Evolutionary conservation across 1,140 invertebrate species (phyloP).

Genomic region (Drosophila carrolli): DNA sequence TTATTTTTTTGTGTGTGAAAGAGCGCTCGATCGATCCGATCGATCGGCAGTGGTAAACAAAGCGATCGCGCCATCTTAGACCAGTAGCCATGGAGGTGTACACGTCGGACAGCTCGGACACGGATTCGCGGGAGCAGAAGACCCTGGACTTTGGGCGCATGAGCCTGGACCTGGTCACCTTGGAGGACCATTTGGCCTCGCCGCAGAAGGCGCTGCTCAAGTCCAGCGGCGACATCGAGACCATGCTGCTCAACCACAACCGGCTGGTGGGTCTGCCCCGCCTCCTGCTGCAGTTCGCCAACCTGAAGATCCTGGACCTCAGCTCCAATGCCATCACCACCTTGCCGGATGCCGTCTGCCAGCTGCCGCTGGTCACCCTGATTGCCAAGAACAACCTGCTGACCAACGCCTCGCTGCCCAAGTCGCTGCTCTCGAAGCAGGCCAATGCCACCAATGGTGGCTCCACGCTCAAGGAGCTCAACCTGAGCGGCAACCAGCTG

Average conservation of each 20-base stretch:
- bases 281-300: slow-evolving; percentile 87
- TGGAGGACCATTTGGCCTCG: slow-evolving; percentile 85
- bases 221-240: slow-evolving; percentile 86
- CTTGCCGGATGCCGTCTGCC: slow-evolving; percentile 90
- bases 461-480: slow-evolving; percentile 90
- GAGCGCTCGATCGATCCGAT: slow-evolving; percentile 7
- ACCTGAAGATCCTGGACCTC: slow-evolving; percentile 92
- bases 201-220: slow-evolving; percentile 86
- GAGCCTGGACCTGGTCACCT: slow-evolving; percentile 86
- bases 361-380: slow-evolving; percentile 89
- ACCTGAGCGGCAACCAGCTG: slow-evolving; percentile 96
- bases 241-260: slow-evolving; percentile 90
- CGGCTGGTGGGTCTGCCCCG: slow-evolving; percentile 86
- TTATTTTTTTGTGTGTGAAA: slow-evolving; percentile 18
- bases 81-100: slow-evolving; percentile 88
- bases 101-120: slow-evolving; percentile 92
- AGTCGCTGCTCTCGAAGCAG: slow-evolving; percentile 86
- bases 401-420: slow-evolving; percentile 92
- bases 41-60: slow-evolving; percentile 28
- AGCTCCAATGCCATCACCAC: slow-evolving; percentile 93
- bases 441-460: slow-evolving; percentile 2
- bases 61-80: slow-evolving; percentile 19
- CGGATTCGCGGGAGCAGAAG: slow-evolving; percentile 88
- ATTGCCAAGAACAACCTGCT: slow-evolving; percentile 95
- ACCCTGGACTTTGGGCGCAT: slow-evolving; percentile 90